Evolutionary conservation across 1,140 invertebrate genomes (phyloP).

Genomic region (Drosophila funebris): DNA sequence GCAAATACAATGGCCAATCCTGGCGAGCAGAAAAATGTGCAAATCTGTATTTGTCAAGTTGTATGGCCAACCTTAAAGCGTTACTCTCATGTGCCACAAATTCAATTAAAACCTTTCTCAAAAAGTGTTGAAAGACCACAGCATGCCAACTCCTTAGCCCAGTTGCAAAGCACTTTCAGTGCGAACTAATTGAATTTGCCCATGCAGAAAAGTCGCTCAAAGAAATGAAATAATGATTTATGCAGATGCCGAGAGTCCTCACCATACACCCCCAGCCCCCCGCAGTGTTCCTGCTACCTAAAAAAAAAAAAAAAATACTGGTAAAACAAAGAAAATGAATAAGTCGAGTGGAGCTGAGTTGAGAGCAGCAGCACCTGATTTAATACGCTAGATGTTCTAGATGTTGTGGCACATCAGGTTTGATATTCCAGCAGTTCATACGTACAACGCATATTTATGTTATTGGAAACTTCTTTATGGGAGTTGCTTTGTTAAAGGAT

Average conservation of each 20-base stretch:
- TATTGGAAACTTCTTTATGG: no score
- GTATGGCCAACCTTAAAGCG: slow-evolving; percentile 19
- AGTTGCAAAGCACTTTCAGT: slow-evolving; percentile 2
- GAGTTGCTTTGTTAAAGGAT: no score
- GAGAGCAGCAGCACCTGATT: background rate
- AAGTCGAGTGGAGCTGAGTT: background rate
- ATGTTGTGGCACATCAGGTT: no score
- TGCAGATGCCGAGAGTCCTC: slow-evolving; percentile 17
- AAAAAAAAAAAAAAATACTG: slow-evolving; percentile 6
- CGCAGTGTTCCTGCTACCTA: no score
- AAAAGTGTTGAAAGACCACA: slow-evolving; percentile 25
- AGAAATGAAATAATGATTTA: slow-evolving; percentile 55
- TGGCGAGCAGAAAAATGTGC: no score
- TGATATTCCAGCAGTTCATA: background rate
- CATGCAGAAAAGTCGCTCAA: slow-evolving; percentile 38
- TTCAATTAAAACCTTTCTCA: slow-evolving; percentile 28
- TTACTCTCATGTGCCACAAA: slow-evolving; percentile 24
- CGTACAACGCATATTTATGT: background rate
- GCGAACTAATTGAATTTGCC: slow-evolving; percentile 52
- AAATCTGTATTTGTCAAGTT: no score
- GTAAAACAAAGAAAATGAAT: background rate
- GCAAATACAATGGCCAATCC: no score
- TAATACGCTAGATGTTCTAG: background rate
- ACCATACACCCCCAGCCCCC: no score
- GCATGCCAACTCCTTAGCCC: background rate